These are phyloP conservation scores for Podargus strigoides DNA, from an alignment of 2,797 vertebrate species.

Conservation along the genomic window DNA sequence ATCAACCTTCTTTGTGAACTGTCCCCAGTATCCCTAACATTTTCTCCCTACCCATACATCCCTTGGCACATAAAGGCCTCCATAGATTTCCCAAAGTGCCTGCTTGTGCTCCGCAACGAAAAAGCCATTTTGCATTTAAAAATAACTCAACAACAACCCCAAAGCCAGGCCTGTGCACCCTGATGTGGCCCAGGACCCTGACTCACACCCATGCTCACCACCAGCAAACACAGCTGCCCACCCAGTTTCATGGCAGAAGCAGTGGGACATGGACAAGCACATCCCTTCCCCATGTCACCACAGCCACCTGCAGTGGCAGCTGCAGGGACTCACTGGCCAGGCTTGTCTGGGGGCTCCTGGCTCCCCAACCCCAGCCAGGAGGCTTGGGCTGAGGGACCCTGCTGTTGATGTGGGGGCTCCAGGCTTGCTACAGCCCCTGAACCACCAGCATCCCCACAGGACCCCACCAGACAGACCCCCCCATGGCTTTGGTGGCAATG, in stretches of 20 bases:
- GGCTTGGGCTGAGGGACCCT: background rate
- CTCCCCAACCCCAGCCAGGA: background rate
- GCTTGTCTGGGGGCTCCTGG: background rate
- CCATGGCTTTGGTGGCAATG: too few relatives aligned
- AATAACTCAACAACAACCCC: background rate
- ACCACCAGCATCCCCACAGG: background rate
- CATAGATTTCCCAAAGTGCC: accelerated
- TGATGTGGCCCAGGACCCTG: background rate
- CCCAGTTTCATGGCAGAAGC: background rate
- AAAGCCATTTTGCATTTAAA: background rate
- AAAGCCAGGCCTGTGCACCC: accelerated
- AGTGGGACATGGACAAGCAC: accelerated
- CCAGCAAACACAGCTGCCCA: accelerated
- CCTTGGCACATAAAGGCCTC: background rate
- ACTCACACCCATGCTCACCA: accelerated
- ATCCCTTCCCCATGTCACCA: accelerated
- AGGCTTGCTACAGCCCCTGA: background rate
- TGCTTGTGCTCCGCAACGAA: too few relatives aligned
- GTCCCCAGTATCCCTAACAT: accelerated
- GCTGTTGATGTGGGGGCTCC: accelerated
- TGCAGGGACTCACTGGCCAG: background rate
- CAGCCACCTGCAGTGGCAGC: too few relatives aligned
- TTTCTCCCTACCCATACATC: accelerated
- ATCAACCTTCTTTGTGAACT: accelerated
- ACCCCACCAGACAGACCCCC: accelerated